phyloP scores from a whole-genome alignment of 2,888 invertebrate genomes.

The Coelinius sp. region DNA sequence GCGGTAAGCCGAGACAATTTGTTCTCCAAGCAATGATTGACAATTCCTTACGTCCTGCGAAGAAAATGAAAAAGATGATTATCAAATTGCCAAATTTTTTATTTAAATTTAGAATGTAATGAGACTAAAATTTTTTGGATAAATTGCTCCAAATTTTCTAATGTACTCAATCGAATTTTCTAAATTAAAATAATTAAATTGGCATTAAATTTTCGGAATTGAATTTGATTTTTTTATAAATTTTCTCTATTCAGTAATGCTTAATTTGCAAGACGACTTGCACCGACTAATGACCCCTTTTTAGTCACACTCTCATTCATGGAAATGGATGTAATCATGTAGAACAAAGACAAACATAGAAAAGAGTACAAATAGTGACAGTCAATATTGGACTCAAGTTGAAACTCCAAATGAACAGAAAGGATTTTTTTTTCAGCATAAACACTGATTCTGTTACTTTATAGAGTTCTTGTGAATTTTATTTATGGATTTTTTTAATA shows the following conservation, averaged over 20 bases:
- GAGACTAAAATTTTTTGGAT: no score
- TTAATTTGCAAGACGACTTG: background rate
- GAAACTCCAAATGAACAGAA: background rate
- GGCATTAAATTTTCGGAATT: no score
- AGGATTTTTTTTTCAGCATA: background rate
- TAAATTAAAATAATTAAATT: no score
- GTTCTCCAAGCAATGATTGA: background rate
- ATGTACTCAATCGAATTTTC: no score
- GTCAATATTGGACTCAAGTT: background rate
- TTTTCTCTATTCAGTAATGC: background rate
- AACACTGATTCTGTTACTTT: background rate
- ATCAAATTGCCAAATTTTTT: no score
- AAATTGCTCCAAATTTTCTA: no score
- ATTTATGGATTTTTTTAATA: background rate
- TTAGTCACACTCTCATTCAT: background rate
- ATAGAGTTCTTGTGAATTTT: background rate
- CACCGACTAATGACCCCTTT: background rate
- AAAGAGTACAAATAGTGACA: background rate
- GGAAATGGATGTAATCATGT: background rate
- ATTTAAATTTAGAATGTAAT: no score
- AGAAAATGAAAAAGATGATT: background rate
- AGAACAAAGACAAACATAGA: background rate
- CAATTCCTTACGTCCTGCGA: background rate
- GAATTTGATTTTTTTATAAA: background rate
- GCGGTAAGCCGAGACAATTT: background rate